Evolutionary conservation across 2,113 vertebrate species (phyloP).

Genomic region (Equus quagga): DNA sequence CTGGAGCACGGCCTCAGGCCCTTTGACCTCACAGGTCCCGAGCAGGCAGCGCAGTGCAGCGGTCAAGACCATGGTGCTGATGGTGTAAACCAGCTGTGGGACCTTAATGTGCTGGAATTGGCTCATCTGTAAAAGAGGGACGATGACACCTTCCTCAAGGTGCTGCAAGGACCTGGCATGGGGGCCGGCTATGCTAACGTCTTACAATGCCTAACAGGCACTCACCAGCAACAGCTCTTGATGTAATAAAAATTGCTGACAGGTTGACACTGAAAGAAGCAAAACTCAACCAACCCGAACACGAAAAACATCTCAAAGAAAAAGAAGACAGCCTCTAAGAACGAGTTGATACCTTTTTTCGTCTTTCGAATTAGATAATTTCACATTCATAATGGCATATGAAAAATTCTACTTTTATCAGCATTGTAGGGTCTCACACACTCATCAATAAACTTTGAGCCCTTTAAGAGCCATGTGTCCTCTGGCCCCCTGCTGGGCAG

Average conservation of each 20-base stretch:
- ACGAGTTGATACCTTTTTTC: neutral
- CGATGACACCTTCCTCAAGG: neutral
- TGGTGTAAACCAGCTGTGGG: neutral
- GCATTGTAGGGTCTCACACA: too few species aligned
- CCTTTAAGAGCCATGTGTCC: too few species aligned
- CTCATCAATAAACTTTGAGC: too few species aligned
- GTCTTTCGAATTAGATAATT: neutral
- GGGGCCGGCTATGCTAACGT: neutral
- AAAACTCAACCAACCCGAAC: neutral
- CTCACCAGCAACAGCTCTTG: neutral
- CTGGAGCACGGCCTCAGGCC: too few species aligned
- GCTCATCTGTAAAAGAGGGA: neutral
- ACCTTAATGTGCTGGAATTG: neutral
- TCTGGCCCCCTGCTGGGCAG: too few species aligned
- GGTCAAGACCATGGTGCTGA: neutral
- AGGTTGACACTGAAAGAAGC: neutral
- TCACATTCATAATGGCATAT: neutral
- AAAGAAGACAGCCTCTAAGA: neutral
- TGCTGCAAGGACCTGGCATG: neutral
- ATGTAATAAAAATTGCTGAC: neutral
- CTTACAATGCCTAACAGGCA: neutral
- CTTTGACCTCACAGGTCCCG: fast-evolving
- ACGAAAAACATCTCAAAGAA: neutral
- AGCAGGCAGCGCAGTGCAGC: neutral
- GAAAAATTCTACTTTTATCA: neutral